Conservation (phyloP, 2,113 vertebrate genomes). For the Thamnophis sirtalis region DNA sequence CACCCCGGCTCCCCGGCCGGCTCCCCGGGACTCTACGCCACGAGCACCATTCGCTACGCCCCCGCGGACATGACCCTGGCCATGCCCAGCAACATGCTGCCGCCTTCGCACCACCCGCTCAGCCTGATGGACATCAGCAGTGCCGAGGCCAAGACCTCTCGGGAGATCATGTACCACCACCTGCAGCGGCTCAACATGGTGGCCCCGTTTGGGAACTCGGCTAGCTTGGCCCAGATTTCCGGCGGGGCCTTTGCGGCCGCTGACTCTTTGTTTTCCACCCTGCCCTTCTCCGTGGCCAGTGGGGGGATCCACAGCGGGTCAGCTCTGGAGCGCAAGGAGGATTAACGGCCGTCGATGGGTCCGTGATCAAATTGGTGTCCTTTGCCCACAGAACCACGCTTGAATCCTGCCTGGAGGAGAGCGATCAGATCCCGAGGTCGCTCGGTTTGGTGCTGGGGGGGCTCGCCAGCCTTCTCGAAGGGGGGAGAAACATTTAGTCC, state of each 20-base stretch:
- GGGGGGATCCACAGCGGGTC: slow-evolving; percentile 32
- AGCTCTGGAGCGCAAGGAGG: slow-evolving; percentile 73
- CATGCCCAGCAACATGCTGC: slow-evolving; percentile 38
- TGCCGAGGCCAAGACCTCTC: slow-evolving; percentile 64
- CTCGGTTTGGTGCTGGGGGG: neutral
- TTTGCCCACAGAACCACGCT: slow-evolving; percentile 67
- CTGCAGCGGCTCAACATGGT: slow-evolving; percentile 79
- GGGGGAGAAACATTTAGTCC: neutral
- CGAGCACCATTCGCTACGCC: slow-evolving; percentile 85
- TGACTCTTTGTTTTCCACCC: slow-evolving; percentile 47
- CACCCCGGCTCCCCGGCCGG: neutral
- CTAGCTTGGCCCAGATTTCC: slow-evolving; percentile 4
- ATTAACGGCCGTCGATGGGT: slow-evolving; percentile 20
- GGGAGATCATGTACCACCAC: slow-evolving; percentile 78
- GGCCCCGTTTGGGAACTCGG: slow-evolving; percentile 74
- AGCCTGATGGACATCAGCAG: slow-evolving; percentile 62
- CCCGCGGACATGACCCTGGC: slow-evolving; percentile 75
- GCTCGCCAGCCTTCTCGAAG: neutral
- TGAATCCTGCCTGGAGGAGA: slow-evolving; percentile 72
- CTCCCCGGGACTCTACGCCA: slow-evolving; percentile 81
- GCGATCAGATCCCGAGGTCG: slow-evolving; percentile 25
- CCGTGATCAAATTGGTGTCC: slow-evolving; percentile 42
- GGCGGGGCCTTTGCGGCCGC: slow-evolving; percentile 28
- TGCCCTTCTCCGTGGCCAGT: slow-evolving; percentile 44
- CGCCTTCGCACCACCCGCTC: slow-evolving; percentile 48